A percentile compares a stretch with the other conserved stretches of the same genome.
Evolutionary conservation across 1,140 invertebrate genomes (phyloP).

Genomic region (Penaeus indicus): DNA sequence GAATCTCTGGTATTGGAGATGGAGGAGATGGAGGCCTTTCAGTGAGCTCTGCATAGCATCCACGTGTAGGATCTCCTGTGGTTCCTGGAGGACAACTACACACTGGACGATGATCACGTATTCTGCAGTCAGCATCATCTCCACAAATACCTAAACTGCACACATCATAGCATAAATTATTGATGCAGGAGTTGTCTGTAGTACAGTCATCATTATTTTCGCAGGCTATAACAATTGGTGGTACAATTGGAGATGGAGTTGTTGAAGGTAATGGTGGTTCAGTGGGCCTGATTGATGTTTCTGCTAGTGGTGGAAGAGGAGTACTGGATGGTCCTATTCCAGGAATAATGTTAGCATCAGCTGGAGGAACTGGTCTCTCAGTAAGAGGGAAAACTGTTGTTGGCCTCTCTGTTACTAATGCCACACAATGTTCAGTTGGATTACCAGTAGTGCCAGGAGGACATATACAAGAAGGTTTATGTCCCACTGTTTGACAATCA

Average conservation of each 20-base stretch:
- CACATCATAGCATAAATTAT: slow-evolving; percentile 79
- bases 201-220: slow-evolving; percentile 76
- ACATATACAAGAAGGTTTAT: slow-evolving; percentile 69
- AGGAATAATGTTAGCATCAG: slow-evolving; percentile 72
- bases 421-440: slow-evolving; percentile 67
- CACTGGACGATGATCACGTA: slow-evolving; percentile 65
- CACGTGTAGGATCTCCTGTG: slow-evolving; percentile 68
- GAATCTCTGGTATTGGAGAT: not conserved
- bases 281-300: slow-evolving; percentile 77
- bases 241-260: slow-evolving; percentile 73
- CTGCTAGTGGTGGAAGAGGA: slow-evolving; percentile 76
- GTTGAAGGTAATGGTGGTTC: slow-evolving; percentile 59
- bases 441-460: slow-evolving; percentile 69
- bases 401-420: slow-evolving; percentile 40
- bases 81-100: slow-evolving; percentile 69
- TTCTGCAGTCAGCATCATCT: slow-evolving; percentile 80
- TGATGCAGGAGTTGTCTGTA: slow-evolving; percentile 79
- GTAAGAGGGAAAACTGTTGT: slow-evolving; percentile 77
- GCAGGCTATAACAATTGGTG: slow-evolving; percentile 52
- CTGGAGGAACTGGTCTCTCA: slow-evolving; percentile 80
- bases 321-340: slow-evolving; percentile 73
- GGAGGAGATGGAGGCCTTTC: slow-evolving; percentile 19
- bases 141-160: slow-evolving; percentile 80
- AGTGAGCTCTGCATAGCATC: slow-evolving; percentile 34
- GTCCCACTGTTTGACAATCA: slow-evolving; percentile 75